Base-by-base conservation (phyloP, 2,113 vertebrate genomes). In the Cheilinus undulatus region DNA sequence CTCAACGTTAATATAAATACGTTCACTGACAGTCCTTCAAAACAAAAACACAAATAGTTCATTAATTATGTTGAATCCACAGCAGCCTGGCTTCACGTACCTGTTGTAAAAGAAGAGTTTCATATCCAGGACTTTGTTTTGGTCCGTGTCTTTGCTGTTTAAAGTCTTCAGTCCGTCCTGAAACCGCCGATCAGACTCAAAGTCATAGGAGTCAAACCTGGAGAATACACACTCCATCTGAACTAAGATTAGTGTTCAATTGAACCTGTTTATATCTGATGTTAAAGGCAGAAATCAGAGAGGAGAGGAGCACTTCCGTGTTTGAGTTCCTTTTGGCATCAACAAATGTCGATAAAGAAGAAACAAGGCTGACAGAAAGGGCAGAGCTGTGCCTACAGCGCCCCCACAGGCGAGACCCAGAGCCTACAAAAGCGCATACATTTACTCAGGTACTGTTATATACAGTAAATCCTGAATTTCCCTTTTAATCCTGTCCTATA, bases 101-200 rank as follows among this genome's bases (percentile, higher is more conserved):
- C 87, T 90, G 86, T 89, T 93, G 19, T 93, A 93, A 45, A 89
- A 93, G 76, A 90, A 93, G 8, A 92, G 79, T 30, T 92, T 91
- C 22, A 92, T 54, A 30, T 92, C 86, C 67, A 89, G 67, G 5
- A 78, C 17, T 27, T 69, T 56, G 28, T 8, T 63, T 12, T 23
- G 14, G 12, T 64, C 48, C 11, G 13, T 19, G 46, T 15, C 28
- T 19, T 6, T 61, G 24, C n/a, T 46, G 2, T 66, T 61, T 6
- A 91, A 66, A 34, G 24, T 58, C 26, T 75, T 80, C 32, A 92
- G 28, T 4, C 92, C 91, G 1, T 64, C 73, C 51, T 79, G 69
- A 64, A 93, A 93, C 26, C 76, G 75, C 10, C 20, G 26, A 70
- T 93, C 87, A 0, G 78, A 57, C 13, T 81, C 78, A 54, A 93